Evolutionary conservation across 2,113 vertebrate species (phyloP).

Genomic region (Vombatus ursinus): DNA sequence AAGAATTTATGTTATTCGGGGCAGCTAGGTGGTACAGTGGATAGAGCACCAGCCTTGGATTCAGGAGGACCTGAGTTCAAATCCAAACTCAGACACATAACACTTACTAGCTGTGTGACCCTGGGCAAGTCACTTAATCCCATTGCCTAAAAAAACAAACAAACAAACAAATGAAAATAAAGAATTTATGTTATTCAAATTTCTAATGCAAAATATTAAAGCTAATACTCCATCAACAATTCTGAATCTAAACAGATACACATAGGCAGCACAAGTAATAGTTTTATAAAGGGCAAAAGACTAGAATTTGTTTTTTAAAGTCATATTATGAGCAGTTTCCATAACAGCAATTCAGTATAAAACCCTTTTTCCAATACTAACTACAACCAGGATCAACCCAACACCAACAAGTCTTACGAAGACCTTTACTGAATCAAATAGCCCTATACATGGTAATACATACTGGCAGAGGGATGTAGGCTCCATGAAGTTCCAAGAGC

Average conservation of each 20-base stretch:
- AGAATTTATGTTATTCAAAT: not conserved
- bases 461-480: not conserved
- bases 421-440: not conserved
- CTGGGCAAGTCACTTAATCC: too few species aligned
- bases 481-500: not conserved
- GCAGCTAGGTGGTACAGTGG: too few species aligned
- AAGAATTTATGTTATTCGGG: too few species aligned
- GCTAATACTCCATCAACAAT: not conserved
- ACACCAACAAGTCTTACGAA: not conserved
- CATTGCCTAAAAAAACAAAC: too few species aligned
- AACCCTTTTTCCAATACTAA: not conserved
- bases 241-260: not conserved
- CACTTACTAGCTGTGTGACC: too few species aligned
- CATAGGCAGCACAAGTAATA: not conserved
- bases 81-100: too few species aligned
- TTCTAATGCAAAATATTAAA: not conserved
- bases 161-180: too few species aligned
- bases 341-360: not conserved
- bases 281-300: not conserved
- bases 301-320: not conserved
- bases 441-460: not conserved
- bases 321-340: not conserved
- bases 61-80: too few species aligned
- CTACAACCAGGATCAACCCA: not conserved
- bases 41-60: too few species aligned